A percentile compares a stretch with the other conserved stretches of the same genome.
Evolutionary conservation across 2,113 vertebrate genomes (phyloP).

Genomic region (Grantiella picta): DNA sequence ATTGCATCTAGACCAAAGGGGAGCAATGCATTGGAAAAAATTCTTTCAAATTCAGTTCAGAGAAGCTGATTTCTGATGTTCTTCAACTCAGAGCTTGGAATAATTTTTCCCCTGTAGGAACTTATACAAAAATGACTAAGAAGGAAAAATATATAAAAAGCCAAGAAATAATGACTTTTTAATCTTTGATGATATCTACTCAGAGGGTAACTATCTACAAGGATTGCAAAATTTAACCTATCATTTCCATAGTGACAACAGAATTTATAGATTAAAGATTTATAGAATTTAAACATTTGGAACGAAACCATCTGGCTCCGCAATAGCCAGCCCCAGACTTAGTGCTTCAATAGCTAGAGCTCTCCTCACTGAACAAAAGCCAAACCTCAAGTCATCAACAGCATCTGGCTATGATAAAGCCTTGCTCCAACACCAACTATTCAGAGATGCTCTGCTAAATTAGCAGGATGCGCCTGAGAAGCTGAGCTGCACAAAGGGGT

Average conservation of each 20-base stretch:
- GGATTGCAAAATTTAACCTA: constrained; percentile 61
- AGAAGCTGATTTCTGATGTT: constrained; percentile 37
- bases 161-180: constrained; percentile 61
- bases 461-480: neutral
- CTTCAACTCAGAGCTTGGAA: neutral
- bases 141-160: constrained; percentile 59
- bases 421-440: neutral
- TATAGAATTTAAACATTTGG: constrained; percentile 65
- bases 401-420: constrained; percentile 48
- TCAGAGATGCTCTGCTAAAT: neutral
- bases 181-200: constrained; percentile 65
- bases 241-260: constrained; percentile 62
- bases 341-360: constrained; percentile 26
- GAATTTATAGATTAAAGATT: constrained; percentile 66
- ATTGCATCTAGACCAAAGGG: neutral
- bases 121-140: constrained; percentile 42
- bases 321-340: constrained; percentile 1
- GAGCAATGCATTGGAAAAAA: neutral
- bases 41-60: neutral
- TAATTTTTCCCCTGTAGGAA: neutral
- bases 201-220: constrained; percentile 57
- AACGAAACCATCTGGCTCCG: neutral
- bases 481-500: neutral
- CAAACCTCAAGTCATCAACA: constrained; percentile 47
- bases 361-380: constrained; percentile 46